Evolutionary conservation across 2,113 vertebrate species (phyloP).

Genomic region (Eidolon helvum): DNA sequence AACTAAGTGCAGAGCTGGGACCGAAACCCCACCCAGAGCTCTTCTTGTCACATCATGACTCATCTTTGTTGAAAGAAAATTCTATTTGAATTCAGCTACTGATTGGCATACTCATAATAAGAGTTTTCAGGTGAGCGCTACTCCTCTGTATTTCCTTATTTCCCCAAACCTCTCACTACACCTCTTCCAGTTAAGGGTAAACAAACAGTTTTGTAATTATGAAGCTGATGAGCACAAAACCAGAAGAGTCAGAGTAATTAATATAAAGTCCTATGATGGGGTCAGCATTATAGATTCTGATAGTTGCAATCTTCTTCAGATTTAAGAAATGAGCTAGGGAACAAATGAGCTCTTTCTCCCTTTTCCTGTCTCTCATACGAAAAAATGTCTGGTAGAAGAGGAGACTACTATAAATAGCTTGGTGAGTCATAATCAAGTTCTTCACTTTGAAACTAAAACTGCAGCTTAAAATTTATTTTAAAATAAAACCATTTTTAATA

Average conservation of each 20-base stretch:
- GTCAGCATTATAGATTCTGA: neutral
- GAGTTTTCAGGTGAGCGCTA: neutral
- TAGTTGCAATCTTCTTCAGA: neutral
- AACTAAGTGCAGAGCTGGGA: neutral
- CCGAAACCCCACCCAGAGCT: neutral
- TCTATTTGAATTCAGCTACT: neutral
- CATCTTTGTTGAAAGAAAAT: neutral
- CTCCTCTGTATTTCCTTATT: neutral
- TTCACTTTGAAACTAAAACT: constrained; percentile 49
- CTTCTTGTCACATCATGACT: neutral
- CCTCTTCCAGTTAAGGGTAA: neutral
- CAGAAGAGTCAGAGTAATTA: neutral
- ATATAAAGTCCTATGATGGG: neutral
- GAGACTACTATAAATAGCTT: constrained; percentile 27
- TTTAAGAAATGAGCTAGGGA: neutral
- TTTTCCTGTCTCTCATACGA: neutral
- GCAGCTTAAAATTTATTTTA: constrained; percentile 38
- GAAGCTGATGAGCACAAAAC: neutral
- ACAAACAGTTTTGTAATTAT: neutral
- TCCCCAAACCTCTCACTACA: neutral
- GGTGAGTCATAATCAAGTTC: constrained; percentile 37
- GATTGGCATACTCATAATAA: neutral
- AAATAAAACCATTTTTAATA: constrained; percentile 38
- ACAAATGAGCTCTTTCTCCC: neutral
- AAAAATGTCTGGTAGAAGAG: neutral